Base-by-base conservation (phyloP, 2,113 vertebrate genomes). In the Pseudopodoces humilis region DNA sequence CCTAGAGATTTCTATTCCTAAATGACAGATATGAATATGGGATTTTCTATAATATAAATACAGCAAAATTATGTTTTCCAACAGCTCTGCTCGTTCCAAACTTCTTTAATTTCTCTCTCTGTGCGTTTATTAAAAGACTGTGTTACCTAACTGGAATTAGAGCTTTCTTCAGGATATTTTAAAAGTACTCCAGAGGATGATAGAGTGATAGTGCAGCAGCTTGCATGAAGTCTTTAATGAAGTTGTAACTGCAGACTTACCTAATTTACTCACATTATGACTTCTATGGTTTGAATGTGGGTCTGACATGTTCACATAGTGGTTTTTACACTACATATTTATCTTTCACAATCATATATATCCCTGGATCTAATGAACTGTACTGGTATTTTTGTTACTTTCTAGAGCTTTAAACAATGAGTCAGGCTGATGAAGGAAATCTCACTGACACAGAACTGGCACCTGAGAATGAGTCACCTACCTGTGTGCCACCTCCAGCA, bases 371-470 rank as follows among this genome's bases (percentile, higher is more conserved):
- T 76, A 75, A 87, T 65, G 39, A 63, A 60, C 9, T 59, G 11
- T 37, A 62, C 63, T 59, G 64, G 5, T 53, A 15, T 65, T 65
- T 92, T 90, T 94, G 10, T 97, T 95, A 77, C 92, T 90, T 95
- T 95, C 76, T 86, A 98, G 98, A 92, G 65, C 31, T 93, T 83
- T 91, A 72, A 90, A 69, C 92, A 90, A 94, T 98, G 99, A 99
- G 98, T 94, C 83, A 97, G 85, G 53, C 89, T 82, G 92, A 86
- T 78, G 86, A 97, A 92, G 92, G 95, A 91, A 95, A 82, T 96
- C 96, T 64, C 67, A 92, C 92, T 76, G 97, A 97, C 31, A 90
- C 92, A 69, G 97, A 97, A 68, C 5, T 79, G 56, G 95, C 97
- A 70, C 52, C 90, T 3, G 83, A 97, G 65, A 94, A 83, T 22